Conservation (phyloP, 1,140 invertebrate genomes). For the Polyergus mexicanus region DNA sequence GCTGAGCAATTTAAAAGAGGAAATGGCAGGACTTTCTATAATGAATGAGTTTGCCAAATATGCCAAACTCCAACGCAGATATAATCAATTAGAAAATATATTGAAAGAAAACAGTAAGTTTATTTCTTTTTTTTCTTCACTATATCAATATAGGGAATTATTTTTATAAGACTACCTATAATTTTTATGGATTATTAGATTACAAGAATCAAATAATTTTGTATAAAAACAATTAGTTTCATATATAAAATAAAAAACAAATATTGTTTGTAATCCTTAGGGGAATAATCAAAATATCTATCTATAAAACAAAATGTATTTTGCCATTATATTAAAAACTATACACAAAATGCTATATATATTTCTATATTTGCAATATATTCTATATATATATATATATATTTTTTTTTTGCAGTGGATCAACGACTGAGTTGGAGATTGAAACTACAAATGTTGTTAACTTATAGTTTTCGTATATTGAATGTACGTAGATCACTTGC, state of each 20-base stretch:
- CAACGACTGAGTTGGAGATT: constrained; percentile 47
- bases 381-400: not conserved
- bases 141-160: constrained; percentile 6
- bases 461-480: constrained; percentile 67
- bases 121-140: not conserved
- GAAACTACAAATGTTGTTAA: constrained; percentile 65
- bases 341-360: constrained; percentile 13
- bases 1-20: constrained; percentile 82
- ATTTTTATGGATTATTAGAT: too few species aligned
- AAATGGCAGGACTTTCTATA: constrained; percentile 86
- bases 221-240: not conserved
- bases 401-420: constrained; percentile 59
- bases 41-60: constrained; percentile 89
- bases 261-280: too few species aligned
- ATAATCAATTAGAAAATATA: constrained; percentile 84
- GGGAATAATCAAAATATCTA: too few species aligned
- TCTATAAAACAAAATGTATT: too few species aligned
- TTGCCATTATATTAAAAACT: not conserved
- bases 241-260: constrained; percentile 4
- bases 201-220: not conserved
- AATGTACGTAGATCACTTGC: constrained; percentile 70
- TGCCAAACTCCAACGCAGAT: constrained; percentile 87
- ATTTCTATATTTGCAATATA: constrained; percentile 1
- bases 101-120: constrained; percentile 74
- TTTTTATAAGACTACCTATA: not conserved